Base-by-base conservation (phyloP, 1,140 invertebrate species). In the Coboldia fuscipes region DNA sequence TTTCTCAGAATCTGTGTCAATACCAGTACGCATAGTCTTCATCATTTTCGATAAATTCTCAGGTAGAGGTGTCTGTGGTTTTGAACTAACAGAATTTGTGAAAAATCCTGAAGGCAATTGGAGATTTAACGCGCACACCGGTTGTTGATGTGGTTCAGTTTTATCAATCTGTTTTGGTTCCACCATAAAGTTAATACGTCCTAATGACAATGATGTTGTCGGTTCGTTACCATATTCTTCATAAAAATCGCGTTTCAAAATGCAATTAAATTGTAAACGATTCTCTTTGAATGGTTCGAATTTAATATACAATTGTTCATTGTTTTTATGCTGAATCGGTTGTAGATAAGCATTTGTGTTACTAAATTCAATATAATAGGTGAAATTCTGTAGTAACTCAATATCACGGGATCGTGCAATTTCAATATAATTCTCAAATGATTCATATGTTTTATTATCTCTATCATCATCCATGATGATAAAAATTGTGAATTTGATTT, bases 401-500 rank as follows among this genome's bases (percentile, higher is more conserved):
- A 97, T 88, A 56, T 97, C 93, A 38, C 88, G 65, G 57, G 89
- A 96, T 48, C 97, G 94, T 2, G 96, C 92, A 16, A 98, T 84
- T 62, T 97, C 90, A 3, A 73, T 73, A 54, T 97, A 99, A 47
- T 89, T 74, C 58, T 98, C 93, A 57, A 97, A 92, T 36, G 80
- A 77, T 58, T 98, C 94, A 29, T 98, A 57, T 0, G 93, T 96
- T 56, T 98, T 96, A 37, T 97, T 93, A 51, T 97, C 93, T 46
- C 88, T 90, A 48, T 98, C 93, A 57, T 98, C 96, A 2, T 94
- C 98, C 74, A 99, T 97, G 50, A 93, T 97, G n/a, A n/a, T n/a
- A 58, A 98, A 93, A 43, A 97, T 80, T 33, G 93, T 68, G 14
- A 98, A 60, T 42, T 92, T 77, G 15, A 92, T 90, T 62, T 98